Conservation (phyloP, 2,888 invertebrate species). For the Agrilus mali region DNA sequence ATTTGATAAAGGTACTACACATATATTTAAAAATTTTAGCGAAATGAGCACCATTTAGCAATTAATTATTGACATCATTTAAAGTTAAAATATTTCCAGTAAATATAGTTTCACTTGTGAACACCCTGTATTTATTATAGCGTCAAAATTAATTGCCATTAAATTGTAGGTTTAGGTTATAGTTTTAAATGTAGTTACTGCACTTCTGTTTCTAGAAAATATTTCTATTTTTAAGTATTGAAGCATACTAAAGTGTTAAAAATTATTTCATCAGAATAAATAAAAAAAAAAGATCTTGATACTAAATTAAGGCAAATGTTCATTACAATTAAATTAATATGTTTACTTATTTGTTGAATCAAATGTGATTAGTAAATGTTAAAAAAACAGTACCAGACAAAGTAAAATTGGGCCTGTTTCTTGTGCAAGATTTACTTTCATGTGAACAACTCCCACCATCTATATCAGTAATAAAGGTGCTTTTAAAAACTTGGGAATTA, state of each 20-base stretch:
- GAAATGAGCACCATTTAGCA: too few species aligned
- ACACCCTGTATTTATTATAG: too few species aligned
- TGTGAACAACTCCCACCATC: slow-evolving; percentile 31
- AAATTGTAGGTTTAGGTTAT: too few species aligned
- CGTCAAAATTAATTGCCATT: too few species aligned
- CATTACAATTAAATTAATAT: not conserved
- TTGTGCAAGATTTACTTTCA: slow-evolving; percentile 29
- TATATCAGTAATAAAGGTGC: slow-evolving; percentile 2
- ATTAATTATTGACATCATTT: too few species aligned
- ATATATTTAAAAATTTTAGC: too few species aligned
- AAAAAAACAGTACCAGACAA: slow-evolving; percentile 24
- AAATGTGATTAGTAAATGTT: not conserved
- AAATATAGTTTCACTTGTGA: too few species aligned
- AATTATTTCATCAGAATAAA: not conserved
- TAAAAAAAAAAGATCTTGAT: not conserved
- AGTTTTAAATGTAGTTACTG: too few species aligned
- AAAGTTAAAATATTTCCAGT: too few species aligned
- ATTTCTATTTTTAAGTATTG: too few species aligned
- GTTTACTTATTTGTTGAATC: not conserved
- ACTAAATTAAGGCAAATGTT: not conserved
- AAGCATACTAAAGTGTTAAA: not conserved
- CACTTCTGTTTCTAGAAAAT: too few species aligned
- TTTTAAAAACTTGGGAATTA: slow-evolving; percentile 21
- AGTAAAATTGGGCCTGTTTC: slow-evolving; percentile 33
- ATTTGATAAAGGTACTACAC: too few species aligned